Conservation (phyloP, 30 jellyfish, hydroid and myxozoan species). For the Turritopsis dohrnii region DNA sequence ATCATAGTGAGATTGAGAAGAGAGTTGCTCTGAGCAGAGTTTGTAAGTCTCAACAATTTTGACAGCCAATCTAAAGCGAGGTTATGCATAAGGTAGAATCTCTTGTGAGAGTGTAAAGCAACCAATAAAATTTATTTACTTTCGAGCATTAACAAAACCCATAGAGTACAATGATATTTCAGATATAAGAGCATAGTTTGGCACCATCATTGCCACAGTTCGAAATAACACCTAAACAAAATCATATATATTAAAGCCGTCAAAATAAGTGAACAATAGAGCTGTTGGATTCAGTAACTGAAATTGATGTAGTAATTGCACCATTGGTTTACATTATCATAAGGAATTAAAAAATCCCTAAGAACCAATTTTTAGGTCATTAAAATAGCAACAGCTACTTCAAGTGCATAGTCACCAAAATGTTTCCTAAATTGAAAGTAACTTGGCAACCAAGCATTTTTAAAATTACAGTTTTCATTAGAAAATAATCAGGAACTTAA, state of each 20-base stretch:
- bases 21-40: slow-evolving; percentile 81
- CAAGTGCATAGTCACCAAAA: too few relatives aligned
- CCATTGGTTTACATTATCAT: too few relatives aligned
- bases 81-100: neutral
- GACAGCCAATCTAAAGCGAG: slow-evolving; percentile 56
- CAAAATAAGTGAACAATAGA: too few relatives aligned
- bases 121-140: slow-evolving; percentile 28
- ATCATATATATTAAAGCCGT: neutral
- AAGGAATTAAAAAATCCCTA: too few relatives aligned
- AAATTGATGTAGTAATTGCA: too few relatives aligned
- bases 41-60: slow-evolving; percentile 88
- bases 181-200: slow-evolving; percentile 81
- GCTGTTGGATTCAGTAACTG: too few relatives aligned
- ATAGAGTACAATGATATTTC: slow-evolving; percentile 81
- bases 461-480: neutral
- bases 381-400: too few relatives aligned
- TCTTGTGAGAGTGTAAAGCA: neutral
- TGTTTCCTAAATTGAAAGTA: too few relatives aligned
- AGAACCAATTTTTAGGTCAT: too few relatives aligned
- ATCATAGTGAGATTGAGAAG: slow-evolving; percentile 93
- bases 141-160: slow-evolving; percentile 87
- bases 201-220: slow-evolving; percentile 97
- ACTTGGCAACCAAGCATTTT: too few relatives aligned
- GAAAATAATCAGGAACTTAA: neutral
- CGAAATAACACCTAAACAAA: slow-evolving; percentile 63